Conservation (phyloP, 2,113 vertebrate species). For the Polyodon spathula region DNA sequence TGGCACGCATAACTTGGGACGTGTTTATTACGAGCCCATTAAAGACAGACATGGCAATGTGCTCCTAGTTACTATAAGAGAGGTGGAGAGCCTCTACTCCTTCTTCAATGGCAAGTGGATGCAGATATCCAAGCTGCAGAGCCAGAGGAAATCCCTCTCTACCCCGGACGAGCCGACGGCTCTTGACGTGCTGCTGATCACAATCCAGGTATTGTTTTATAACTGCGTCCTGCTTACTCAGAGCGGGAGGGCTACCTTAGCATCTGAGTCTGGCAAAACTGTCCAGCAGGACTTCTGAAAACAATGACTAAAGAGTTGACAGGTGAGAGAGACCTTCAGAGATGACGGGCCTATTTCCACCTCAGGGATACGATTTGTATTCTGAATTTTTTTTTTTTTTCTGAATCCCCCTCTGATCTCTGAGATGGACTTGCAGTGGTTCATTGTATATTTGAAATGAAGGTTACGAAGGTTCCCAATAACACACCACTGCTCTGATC, state of each 20-base stretch:
- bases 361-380: too few species aligned
- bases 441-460: too few species aligned
- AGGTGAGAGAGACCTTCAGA: too few species aligned
- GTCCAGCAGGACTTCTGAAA: too few species aligned
- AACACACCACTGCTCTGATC: too few species aligned
- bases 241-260: background rate
- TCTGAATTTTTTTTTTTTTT: too few species aligned
- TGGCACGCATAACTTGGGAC: constrained; percentile 87
- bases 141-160: constrained; percentile 93
- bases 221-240: background rate
- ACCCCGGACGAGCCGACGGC: constrained; percentile 94
- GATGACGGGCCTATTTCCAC: too few species aligned
- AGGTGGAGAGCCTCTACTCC: constrained; percentile 78
- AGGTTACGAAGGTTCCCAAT: too few species aligned
- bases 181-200: constrained; percentile 91
- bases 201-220: constrained; percentile 71
- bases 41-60: constrained; percentile 94
- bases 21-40: constrained; percentile 90
- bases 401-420: too few species aligned
- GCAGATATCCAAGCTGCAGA: constrained; percentile 90
- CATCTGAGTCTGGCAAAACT: background rate
- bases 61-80: constrained; percentile 80
- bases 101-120: constrained; percentile 90
- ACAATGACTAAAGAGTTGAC: too few species aligned
- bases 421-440: too few species aligned